Evolutionary conservation across 1,140 invertebrate genomes (phyloP), one percentile per base, ranked within the genome.

Genomic region (Drosophila pruinosa): DNA sequence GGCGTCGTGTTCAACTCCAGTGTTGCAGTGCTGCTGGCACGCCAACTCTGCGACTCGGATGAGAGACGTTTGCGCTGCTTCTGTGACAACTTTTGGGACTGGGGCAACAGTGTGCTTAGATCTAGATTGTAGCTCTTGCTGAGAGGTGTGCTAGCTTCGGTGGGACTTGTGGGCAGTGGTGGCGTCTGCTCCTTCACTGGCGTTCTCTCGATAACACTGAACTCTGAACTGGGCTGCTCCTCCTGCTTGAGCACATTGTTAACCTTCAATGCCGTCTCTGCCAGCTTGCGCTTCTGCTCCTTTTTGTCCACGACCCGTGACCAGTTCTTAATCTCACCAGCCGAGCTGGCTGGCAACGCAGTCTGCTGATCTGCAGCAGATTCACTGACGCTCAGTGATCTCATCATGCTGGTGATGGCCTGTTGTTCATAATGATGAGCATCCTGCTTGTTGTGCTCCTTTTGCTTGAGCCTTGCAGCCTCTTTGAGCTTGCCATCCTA

Each of bases 41-140:
- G 71, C 71, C 70, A 74, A 38, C 52, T 86, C 28, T 89, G 73
- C 0, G 89, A 77, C 45, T 92, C 91, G 0, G 91, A 86, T 8
- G 85, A 75, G 2, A 92, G 68, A 41, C 89, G 90, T 72, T 93
- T 94, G 12, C 93, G 88, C 76, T 94, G 92, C 64, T 93, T 94
- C 59, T 94, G 93, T 0, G 93, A 94, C 8, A 93, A 43, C 70
- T 92, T 93, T 7, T 90, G 85, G 3, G 77, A 91, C 5, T 83
- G 76, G 15, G 89, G 73, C 22, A 89, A 74, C 14, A 90, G 57
- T 12, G 83, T 59, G 26, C 83, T 90, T 3, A 91, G 43, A 63
- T 89, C 91, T 0, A 91, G 62, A 41, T 90, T 89, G 28, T 86
- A 91, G 56, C 74, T 75, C 59, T 90, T 71, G 57, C 45, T 68